A percentile compares a stretch with the other conserved stretches of the same genome.
phyloP scores from a whole-genome alignment of 2,797 vertebrate species.

The Muscicapa comitata region DNA sequence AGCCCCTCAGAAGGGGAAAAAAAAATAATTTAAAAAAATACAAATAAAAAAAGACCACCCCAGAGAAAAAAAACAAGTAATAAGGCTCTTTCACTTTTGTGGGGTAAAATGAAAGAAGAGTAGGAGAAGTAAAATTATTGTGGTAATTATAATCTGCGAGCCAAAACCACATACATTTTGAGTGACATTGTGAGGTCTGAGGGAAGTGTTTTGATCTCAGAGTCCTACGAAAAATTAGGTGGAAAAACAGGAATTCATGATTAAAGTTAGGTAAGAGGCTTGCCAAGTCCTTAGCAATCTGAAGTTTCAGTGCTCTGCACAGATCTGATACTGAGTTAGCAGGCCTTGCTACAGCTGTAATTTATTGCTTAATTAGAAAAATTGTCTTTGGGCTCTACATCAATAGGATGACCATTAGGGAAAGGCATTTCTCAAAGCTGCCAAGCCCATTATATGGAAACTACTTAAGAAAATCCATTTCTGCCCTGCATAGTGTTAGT shows the following conservation, averaged over 20 bases:
- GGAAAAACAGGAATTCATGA: background rate
- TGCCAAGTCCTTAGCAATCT: background rate
- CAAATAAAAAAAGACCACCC: background rate
- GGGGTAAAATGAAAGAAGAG: background rate
- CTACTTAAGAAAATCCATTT: slow-evolving; percentile 44
- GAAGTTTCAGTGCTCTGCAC: slow-evolving; percentile 2
- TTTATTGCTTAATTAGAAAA: slow-evolving; percentile 64
- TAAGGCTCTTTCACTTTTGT: background rate
- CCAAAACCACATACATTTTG: background rate
- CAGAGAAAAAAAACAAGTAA: background rate
- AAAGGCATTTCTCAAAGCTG: slow-evolving; percentile 43
- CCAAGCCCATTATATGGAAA: background rate
- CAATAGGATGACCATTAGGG: slow-evolving; percentile 41
- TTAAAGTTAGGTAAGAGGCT: background rate
- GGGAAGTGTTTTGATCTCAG: background rate
- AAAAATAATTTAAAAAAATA: fast-evolving
- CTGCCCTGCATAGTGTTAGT: background rate
- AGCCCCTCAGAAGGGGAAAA: background rate
- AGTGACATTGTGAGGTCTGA: background rate
- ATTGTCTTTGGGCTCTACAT: slow-evolving; percentile 29
- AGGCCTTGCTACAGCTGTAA: slow-evolving; percentile 35
- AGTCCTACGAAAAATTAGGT: background rate
- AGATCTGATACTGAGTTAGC: slow-evolving; percentile 15
- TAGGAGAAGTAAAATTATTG: background rate
- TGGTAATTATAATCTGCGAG: background rate